A percentile compares a stretch with the other conserved stretches of the same genome.
Evolutionary conservation across 2,888 invertebrate genomes (phyloP).

Genomic region (Phalera bucephala): DNA sequence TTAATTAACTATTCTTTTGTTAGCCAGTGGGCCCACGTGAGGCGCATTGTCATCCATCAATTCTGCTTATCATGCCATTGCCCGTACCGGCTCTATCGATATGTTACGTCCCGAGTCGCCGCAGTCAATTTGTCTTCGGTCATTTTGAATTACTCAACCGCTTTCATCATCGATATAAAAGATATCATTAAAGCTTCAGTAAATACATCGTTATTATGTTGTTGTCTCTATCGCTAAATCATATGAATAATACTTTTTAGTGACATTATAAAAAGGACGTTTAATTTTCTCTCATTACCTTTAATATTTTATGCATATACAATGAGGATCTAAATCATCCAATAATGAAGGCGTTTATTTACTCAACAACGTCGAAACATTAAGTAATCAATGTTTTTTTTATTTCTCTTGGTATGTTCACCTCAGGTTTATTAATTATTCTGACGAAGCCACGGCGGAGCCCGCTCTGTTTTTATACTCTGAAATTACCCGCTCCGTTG

Average conservation of each 20-base stretch:
- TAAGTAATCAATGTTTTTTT: slow-evolving; percentile 38
- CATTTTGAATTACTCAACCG: slow-evolving; percentile 53
- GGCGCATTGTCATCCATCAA: slow-evolving; percentile 72
- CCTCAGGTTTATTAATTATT: slow-evolving; percentile 66
- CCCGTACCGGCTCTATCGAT: slow-evolving; percentile 44
- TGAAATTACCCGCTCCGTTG: slow-evolving; percentile 70
- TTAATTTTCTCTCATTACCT: neutral
- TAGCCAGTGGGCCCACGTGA: slow-evolving; percentile 44
- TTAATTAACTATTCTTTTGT: slow-evolving; percentile 77
- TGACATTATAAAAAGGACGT: neutral
- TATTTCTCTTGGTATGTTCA: slow-evolving; percentile 39
- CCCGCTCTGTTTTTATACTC: slow-evolving; percentile 61
- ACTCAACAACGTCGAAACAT: slow-evolving; percentile 36
- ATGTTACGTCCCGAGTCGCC: slow-evolving; percentile 46
- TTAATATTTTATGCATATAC: neutral
- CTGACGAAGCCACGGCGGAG: slow-evolving; percentile 49
- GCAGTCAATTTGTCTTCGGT: slow-evolving; percentile 66
- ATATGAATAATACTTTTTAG: neutral
- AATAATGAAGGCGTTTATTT: slow-evolving; percentile 28
- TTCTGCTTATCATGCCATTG: slow-evolving; percentile 68
- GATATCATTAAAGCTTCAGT: neutral
- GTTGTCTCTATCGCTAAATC: neutral
- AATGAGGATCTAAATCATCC: slow-evolving; percentile 22
- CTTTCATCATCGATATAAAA: slow-evolving; percentile 49
- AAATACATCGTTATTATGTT: neutral